A percentile compares a stretch with the other conserved stretches of the same genome.
Evolutionary conservation across 2,888 invertebrate species (phyloP).

Genomic region (Dicyrtomina minuta): DNA sequence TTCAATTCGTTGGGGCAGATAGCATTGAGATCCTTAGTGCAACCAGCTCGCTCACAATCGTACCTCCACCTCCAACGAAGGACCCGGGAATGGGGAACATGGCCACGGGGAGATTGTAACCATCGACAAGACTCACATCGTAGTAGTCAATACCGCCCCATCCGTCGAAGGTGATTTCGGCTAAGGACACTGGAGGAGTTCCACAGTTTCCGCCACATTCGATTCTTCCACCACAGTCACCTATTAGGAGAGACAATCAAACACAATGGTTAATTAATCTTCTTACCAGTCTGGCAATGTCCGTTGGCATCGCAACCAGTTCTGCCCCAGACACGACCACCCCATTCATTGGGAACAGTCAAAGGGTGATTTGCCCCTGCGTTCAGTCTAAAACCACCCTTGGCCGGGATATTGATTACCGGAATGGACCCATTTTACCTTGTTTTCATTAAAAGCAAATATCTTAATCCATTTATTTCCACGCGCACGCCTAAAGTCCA

Average conservation of each 20-base stretch:
- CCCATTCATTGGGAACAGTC: slow-evolving; percentile 53
- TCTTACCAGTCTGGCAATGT: too few species aligned
- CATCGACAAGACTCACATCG: slow-evolving; percentile 59
- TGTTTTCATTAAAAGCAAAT: too few species aligned
- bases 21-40: slow-evolving; percentile 56
- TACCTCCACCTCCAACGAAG: too few species aligned
- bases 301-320: slow-evolving; percentile 58
- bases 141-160: too few species aligned
- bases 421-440: too few species aligned
- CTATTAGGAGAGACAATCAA: too few species aligned
- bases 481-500: too few species aligned
- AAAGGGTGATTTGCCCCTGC: neutral
- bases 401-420: too few species aligned
- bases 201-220: slow-evolving; percentile 58
- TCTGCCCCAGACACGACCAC: slow-evolving; percentile 58
- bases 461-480: too few species aligned
- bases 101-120: too few species aligned
- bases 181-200: slow-evolving; percentile 57
- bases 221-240: slow-evolving; percentile 57
- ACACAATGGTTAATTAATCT: too few species aligned
- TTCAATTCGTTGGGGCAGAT: slow-evolving; percentile 57
- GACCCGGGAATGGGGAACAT: too few species aligned
- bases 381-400: neutral
- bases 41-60: slow-evolving; percentile 57
- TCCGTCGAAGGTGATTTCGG: slow-evolving; percentile 58